Percentiles rank a stretch among this genome's conserved stretches.
Evolutionary conservation across 2,888 invertebrate species (phyloP).

Genomic region (Drosophila buzzatii): DNA sequence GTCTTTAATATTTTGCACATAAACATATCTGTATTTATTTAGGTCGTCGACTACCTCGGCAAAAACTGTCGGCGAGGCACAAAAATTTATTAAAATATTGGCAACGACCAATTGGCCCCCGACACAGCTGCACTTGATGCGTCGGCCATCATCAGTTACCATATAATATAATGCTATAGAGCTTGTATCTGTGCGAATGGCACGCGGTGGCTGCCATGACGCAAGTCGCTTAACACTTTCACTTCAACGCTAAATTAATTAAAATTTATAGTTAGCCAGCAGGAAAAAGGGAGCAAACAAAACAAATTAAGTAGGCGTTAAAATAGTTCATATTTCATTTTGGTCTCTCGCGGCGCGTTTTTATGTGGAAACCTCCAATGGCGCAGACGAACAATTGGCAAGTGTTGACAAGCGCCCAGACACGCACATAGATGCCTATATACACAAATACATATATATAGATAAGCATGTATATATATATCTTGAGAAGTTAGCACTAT

Average conservation of each 20-base stretch:
- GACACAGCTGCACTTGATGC: constrained; percentile 78
- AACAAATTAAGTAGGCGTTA: constrained; percentile 85
- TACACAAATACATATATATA: background rate
- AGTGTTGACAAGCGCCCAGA: constrained; percentile 69
- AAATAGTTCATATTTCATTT: constrained; percentile 84
- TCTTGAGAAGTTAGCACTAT: constrained; percentile 6
- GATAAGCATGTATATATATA: no score
- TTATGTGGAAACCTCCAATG: constrained; percentile 71
- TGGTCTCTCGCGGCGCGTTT: constrained; percentile 33
- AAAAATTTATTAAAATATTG: constrained; percentile 69
- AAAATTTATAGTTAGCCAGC: constrained; percentile 72
- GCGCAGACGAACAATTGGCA: constrained; percentile 78
- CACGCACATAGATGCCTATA: constrained; percentile 6
- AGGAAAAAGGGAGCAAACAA: constrained; percentile 54
- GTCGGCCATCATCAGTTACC: constrained; percentile 2
- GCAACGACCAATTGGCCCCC: constrained; percentile 36
- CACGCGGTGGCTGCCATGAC: constrained; percentile 30
- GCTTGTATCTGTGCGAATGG: background rate
- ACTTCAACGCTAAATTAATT: constrained; percentile 81
- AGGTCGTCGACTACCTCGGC: constrained; percentile 65
- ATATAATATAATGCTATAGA: background rate
- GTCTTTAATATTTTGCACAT: constrained; percentile 84
- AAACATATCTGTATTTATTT: constrained; percentile 85
- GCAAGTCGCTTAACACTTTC: constrained; percentile 72
- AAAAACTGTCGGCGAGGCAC: constrained; percentile 57